Evolutionary conservation across 2,888 invertebrate species (phyloP), one percentile per base, ranked within the genome.

Genomic region (Sycophila texana): DNA sequence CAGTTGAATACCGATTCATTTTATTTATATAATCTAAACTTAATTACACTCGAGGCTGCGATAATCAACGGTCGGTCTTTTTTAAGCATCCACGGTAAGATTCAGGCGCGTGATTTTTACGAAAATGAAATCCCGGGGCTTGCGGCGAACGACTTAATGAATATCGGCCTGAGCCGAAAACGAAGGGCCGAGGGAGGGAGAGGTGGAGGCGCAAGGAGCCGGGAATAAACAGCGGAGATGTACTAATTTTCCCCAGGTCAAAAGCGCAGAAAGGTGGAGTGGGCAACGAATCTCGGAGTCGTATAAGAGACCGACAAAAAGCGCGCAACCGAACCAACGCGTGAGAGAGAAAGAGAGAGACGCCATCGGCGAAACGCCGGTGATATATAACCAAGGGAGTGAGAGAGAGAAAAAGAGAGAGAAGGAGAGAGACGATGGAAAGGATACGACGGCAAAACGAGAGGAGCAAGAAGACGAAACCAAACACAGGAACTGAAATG

Each of bases 211-310:
- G 12, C 47, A 22, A 65, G 49, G 39, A 26, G n/a, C 39, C 16
- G 61, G 16, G 66, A 76, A 76, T 76, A 76, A 76, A 70, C 61
- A 70, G 55, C 60, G 63, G 49, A 77, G 77, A 73, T 72, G 72
- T 77, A 77, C 77, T 77, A 77, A 77, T 77, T 77, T 77, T 77
- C 72, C 53, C 55, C 67, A 72, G 72, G 77, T 73, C 67, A 66
- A 53, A 58, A 65, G 20, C 39, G 68, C 30, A 47, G 39, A 70
- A 57, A 67, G 30, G 26, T 30, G 16, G 39, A 57, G 14, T 16
- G 58, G 51, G 73, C 5, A 61, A 60, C 39, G 68, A 75, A 68
- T 75, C 68, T 16, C 65, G 39, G 18, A 74, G 67, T 74, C 75
- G 22, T 75, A 75, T 75, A 75, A 61, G 67, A 66, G n/a, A 55